A percentile compares a stretch with the other conserved stretches of the same genome.
phyloP scores from a whole-genome alignment of 2,797 vertebrate species.

The Eurystomus glaucurus region DNA sequence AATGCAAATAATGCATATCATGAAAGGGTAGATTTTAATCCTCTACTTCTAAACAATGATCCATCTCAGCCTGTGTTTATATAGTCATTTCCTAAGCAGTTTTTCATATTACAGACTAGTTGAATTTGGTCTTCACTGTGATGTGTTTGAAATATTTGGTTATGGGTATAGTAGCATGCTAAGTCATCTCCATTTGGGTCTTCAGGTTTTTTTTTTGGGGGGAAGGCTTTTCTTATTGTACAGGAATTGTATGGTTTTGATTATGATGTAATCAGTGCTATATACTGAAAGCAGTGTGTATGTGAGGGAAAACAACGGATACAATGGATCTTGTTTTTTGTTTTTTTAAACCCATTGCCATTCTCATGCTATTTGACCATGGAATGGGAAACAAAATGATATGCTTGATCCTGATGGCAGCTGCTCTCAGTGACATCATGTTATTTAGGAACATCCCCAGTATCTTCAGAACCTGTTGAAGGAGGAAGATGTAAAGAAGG shows the following conservation, averaged over 20 bases:
- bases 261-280: background rate
- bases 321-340: no score
- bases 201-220: background rate
- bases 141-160: background rate
- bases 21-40: background rate
- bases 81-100: background rate
- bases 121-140: background rate
- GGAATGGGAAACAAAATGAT: background rate
- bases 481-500: background rate
- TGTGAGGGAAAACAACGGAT: background rate
- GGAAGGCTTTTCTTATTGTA: background rate
- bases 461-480: background rate
- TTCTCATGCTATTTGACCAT: background rate
- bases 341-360: rapidly evolving
- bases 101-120: background rate
- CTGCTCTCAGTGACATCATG: background rate
- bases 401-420: background rate
- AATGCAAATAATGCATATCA: background rate
- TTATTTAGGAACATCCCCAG: background rate
- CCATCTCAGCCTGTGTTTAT: background rate
- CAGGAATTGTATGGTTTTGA: background rate
- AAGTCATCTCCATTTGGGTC: background rate
- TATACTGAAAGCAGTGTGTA: background rate
- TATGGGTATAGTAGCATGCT: background rate
- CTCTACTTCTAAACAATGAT: background rate